A percentile compares a stretch with the other conserved stretches of the same genome.
Evolutionary conservation across 2,888 invertebrate species (phyloP).

Genomic region (Drosophila sordidula): DNA sequence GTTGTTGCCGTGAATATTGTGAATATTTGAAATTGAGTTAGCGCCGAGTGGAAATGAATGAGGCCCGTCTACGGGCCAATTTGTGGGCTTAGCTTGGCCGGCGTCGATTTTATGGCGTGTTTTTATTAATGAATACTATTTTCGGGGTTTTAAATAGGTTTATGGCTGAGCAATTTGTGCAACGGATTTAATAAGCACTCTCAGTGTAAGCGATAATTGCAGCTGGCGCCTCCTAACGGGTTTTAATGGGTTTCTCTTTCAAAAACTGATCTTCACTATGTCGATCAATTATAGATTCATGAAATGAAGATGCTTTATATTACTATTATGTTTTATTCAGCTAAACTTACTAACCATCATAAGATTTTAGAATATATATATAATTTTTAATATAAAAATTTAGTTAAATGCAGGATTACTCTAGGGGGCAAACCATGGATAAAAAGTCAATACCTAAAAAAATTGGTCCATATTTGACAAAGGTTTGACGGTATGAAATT

Average conservation of each 20-base stretch:
- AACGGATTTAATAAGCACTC: not conserved
- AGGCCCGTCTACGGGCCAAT: conserved; percentile 70
- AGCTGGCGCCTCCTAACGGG: conserved; percentile 33
- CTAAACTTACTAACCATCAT: no score
- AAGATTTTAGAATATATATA: no score
- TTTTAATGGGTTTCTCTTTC: not conserved
- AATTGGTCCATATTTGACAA: no score
- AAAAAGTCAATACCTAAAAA: no score
- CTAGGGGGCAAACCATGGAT: no score
- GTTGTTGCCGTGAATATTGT: conserved; percentile 60
- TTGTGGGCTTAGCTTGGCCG: conserved; percentile 20
- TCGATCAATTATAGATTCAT: no score
- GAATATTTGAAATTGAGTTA: conserved; percentile 62
- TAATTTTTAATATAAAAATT: no score
- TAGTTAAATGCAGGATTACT: no score
- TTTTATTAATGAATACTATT: conserved; percentile 53
- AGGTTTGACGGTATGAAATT: no score
- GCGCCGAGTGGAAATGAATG: conserved; percentile 82
- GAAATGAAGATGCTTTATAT: no score
- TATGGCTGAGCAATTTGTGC: conserved; percentile 28
- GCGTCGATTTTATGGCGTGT: conserved; percentile 20
- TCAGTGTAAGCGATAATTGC: conserved; percentile 9
- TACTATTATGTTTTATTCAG: no score
- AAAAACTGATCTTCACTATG: not conserved
- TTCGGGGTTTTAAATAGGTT: conserved; percentile 26